Percentiles rank a stretch among this genome's conserved stretches.
These are phyloP conservation scores for Eulithis prunata DNA, from an alignment of 2,888 invertebrate species.

Conservation along the genomic window DNA sequence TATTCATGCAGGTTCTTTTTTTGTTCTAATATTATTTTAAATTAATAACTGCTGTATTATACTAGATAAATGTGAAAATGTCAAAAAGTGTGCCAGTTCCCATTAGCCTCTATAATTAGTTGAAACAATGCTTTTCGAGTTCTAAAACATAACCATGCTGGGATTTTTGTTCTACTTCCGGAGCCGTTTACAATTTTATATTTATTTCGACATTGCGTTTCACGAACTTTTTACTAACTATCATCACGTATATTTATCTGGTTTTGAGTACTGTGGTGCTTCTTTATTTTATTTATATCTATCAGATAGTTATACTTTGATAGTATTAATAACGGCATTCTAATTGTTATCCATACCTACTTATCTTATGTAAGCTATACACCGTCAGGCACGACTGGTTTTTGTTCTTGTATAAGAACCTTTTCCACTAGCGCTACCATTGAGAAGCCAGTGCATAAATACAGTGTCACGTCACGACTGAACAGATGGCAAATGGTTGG, in stretches of 20 bases:
- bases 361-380: background rate
- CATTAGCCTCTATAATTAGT: slow-evolving; percentile 43
- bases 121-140: slow-evolving; percentile 46
- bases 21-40: background rate
- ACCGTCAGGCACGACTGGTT: background rate
- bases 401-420: slow-evolving; percentile 2
- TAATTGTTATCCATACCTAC: background rate
- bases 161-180: slow-evolving; percentile 46
- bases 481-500: slow-evolving; percentile 6
- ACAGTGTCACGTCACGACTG: slow-evolving; percentile 3
- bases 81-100: slow-evolving; percentile 41
- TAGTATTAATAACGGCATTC: background rate
- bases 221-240: too few relatives aligned
- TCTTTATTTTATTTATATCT: too few relatives aligned
- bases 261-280: too few relatives aligned
- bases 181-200: slow-evolving; percentile 32
- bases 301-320: too few relatives aligned
- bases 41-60: background rate
- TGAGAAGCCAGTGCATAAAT: slow-evolving; percentile 13
- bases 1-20: too few relatives aligned
- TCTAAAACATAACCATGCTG: slow-evolving; percentile 36
- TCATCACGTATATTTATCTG: too few relatives aligned
- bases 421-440: slow-evolving; percentile 15
- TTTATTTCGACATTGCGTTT: slow-evolving; percentile 34
- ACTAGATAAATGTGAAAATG: slow-evolving; percentile 28